phyloP scores from a whole-genome alignment of 2,888 invertebrate genomes.

The Lasioglossum lativentre region DNA sequence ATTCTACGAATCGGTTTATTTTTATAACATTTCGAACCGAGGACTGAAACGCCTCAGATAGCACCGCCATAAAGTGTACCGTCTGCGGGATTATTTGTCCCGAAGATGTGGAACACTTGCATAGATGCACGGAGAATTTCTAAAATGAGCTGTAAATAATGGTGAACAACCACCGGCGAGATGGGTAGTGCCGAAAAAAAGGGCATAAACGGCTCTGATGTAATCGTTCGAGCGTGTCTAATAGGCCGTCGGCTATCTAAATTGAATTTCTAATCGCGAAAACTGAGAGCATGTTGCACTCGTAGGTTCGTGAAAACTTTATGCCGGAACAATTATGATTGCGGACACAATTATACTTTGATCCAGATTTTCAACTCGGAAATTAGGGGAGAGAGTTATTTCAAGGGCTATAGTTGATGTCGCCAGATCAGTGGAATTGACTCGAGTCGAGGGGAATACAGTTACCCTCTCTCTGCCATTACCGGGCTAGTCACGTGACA shows the following conservation, averaged over 20 bases:
- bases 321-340: not conserved
- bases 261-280: not conserved
- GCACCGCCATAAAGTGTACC: slow-evolving; percentile 60
- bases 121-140: slow-evolving; percentile 6
- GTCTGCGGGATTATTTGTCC: slow-evolving; percentile 46
- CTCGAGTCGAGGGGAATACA: no score
- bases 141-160: not conserved
- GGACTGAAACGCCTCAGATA: slow-evolving; percentile 37
- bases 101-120: slow-evolving; percentile 52
- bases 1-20: slow-evolving; percentile 67
- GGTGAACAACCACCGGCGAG: no score
- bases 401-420: no score
- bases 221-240: not conserved
- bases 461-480: no score
- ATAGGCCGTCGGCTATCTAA: not conserved
- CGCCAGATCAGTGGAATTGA: no score
- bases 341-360: not conserved
- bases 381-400: no score
- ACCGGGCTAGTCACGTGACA: no score
- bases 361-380: no score
- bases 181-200: no score
- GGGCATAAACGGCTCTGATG: not conserved
- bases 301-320: no score
- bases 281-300: not conserved
- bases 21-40: slow-evolving; percentile 69